phyloP scores from a whole-genome alignment of 2,888 invertebrate species.

The Drosophila kuntzei region DNA sequence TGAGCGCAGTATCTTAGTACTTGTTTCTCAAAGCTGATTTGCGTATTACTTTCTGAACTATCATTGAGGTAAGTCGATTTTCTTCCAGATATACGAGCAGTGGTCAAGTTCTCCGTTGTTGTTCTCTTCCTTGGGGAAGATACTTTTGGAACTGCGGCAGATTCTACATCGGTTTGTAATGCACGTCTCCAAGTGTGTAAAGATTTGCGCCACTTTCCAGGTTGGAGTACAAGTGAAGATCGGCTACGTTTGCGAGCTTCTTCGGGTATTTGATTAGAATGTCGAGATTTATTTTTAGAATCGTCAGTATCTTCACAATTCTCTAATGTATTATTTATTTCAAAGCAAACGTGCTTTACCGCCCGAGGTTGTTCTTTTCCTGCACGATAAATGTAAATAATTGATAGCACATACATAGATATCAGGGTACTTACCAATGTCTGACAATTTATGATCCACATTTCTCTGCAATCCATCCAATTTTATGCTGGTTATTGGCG shows the following conservation, averaged over 20 bases:
- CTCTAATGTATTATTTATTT: conserved; percentile 7
- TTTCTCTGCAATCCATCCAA: conserved; percentile 25
- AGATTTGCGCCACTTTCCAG: conserved; percentile 90
- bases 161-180: conserved; percentile 20
- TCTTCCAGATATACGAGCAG: conserved; percentile 36
- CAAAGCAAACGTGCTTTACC: conserved; percentile 43
- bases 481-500: conserved; percentile 76
- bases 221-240: conserved; percentile 86
- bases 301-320: not conserved
- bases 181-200: conserved; percentile 87
- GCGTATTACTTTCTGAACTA: conserved; percentile 6
- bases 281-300: not conserved
- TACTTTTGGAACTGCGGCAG: not conserved
- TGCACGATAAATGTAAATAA: not conserved
- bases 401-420: not conserved
- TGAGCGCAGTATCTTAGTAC: conserved; percentile 90
- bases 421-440: conserved; percentile 12
- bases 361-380: not conserved
- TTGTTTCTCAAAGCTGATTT: conserved; percentile 70
- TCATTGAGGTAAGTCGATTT: conserved; percentile 60
- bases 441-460: conserved; percentile 3
- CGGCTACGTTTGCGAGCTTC: conserved; percentile 7
- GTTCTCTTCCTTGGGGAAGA: conserved; percentile 5
- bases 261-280: not conserved
- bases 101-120: conserved; percentile 31